phyloP scores from a whole-genome alignment of 2,113 vertebrate genomes.

The Piaya cayana region DNA sequence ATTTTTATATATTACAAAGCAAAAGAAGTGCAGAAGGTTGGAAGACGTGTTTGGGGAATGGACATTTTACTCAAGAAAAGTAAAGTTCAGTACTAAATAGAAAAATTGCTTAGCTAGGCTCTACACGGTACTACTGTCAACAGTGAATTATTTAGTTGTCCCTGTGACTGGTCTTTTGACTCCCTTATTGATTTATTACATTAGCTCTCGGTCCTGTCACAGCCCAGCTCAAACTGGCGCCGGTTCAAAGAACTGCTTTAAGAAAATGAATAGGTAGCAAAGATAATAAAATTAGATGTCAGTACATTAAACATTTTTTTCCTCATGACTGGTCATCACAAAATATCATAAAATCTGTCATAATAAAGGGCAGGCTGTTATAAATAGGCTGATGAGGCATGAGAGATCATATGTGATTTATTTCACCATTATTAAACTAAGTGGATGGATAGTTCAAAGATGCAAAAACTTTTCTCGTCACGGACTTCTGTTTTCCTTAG shows the following conservation, averaged over 20 bases:
- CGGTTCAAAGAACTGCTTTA: conserved; percentile 28
- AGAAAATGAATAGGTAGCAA: conserved; percentile 52
- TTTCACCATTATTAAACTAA: conserved; percentile 13
- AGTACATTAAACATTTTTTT: conserved; percentile 63
- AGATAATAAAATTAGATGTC: conserved; percentile 72
- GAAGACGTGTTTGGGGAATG: background rate
- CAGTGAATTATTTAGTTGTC: conserved; percentile 9
- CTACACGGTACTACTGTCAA: background rate
- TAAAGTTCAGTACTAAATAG: background rate
- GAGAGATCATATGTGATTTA: conserved; percentile 35
- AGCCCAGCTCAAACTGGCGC: conserved; percentile 49
- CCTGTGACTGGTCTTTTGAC: conserved; percentile 18
- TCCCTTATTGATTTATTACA: conserved; percentile 45
- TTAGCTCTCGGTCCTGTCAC: conserved; percentile 47
- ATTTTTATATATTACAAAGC: background rate
- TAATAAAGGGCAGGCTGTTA: conserved; percentile 61
- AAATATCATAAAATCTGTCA: conserved; percentile 69
- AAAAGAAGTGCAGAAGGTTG: background rate
- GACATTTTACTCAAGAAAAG: background rate
- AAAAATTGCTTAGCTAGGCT: background rate
- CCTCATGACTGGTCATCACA: conserved; percentile 46
- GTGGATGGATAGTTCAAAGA: conserved; percentile 1
- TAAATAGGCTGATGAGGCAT: conserved; percentile 45
- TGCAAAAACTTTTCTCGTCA: background rate
- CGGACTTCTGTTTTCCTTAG: background rate